phyloP scores from a whole-genome alignment of 2,797 vertebrate species.

The Adrianichthys oophorus region DNA sequence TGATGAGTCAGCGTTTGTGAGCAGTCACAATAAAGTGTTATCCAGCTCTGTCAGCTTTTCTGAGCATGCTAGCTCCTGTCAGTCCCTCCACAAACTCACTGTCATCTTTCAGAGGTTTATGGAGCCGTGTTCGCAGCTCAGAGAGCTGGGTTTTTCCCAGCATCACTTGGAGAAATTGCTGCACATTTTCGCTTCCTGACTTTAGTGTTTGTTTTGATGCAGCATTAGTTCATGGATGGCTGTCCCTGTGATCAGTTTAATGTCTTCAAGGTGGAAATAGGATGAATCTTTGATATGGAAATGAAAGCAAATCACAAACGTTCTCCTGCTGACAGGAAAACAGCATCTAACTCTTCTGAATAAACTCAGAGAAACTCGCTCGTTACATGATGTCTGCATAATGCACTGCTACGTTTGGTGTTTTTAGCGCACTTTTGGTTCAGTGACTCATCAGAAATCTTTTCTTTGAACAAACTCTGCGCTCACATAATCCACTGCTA shows the following conservation, averaged over 20 bases:
- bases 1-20: constrained; percentile 19
- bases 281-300: constrained; percentile 21
- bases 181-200: constrained; percentile 63
- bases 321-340: too few relatives aligned
- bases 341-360: too few relatives aligned
- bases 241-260: constrained; percentile 17
- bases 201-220: constrained; percentile 50
- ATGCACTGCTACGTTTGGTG: too few relatives aligned
- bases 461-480: too few relatives aligned
- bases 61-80: background rate
- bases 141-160: background rate
- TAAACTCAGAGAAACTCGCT: too few relatives aligned
- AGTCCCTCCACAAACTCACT: constrained; percentile 11
- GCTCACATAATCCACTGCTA: too few relatives aligned
- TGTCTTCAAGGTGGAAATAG: constrained; percentile 15
- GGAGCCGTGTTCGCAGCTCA: constrained; percentile 42
- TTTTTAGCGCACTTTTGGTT: too few relatives aligned
- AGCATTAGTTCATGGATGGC: constrained; percentile 24
- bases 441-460: too few relatives aligned
- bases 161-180: constrained; percentile 24
- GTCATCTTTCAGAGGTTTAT: constrained; percentile 60
- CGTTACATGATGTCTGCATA: too few relatives aligned
- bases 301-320: constrained; percentile 4
- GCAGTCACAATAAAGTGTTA: constrained; percentile 1
- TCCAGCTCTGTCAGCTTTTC: background rate